Conservation (phyloP, 2,888 invertebrate species). For the Plebejus argus region DNA sequence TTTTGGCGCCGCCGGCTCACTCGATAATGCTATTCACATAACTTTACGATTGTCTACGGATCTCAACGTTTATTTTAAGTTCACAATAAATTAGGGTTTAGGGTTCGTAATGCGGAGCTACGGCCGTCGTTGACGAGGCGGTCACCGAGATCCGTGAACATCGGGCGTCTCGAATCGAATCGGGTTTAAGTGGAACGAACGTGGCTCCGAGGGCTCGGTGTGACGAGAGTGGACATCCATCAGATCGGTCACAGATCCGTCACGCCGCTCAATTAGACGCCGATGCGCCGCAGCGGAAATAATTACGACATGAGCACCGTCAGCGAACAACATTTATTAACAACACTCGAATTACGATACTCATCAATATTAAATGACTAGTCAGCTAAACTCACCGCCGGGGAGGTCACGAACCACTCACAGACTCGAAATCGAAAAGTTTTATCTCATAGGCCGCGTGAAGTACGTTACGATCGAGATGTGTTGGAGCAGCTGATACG, state of each 20-base stretch:
- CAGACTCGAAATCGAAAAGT: neutral
- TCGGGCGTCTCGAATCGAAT: slow-evolving; percentile 47
- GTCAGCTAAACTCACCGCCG: neutral
- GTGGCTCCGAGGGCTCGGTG: slow-evolving; percentile 51
- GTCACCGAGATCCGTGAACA: slow-evolving; percentile 46
- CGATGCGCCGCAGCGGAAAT: slow-evolving; percentile 50
- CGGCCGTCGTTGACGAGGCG: slow-evolving; percentile 47
- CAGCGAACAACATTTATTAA: slow-evolving; percentile 9
- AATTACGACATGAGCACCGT: slow-evolving; percentile 27
- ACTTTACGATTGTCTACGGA: slow-evolving; percentile 46
- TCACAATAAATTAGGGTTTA: slow-evolving; percentile 48
- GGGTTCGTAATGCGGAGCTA: slow-evolving; percentile 41
- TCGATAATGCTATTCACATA: slow-evolving; percentile 25
- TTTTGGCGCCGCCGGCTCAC: slow-evolving; percentile 10
- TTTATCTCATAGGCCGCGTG: slow-evolving; percentile 7
- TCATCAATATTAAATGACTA: neutral
- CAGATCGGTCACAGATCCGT: slow-evolving; percentile 70
- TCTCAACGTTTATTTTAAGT: slow-evolving; percentile 36
- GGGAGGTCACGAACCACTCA: neutral
- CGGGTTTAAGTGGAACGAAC: slow-evolving; percentile 58
- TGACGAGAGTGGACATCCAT: slow-evolving; percentile 61
- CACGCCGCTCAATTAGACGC: slow-evolving; percentile 68
- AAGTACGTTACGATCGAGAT: neutral
- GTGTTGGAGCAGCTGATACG: slow-evolving; percentile 36
- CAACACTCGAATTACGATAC: neutral